Percentiles rank a stretch among this genome's conserved stretches.
phyloP scores from a whole-genome alignment of 1,140 invertebrate species.

The Drosophila setifemur region DNA sequence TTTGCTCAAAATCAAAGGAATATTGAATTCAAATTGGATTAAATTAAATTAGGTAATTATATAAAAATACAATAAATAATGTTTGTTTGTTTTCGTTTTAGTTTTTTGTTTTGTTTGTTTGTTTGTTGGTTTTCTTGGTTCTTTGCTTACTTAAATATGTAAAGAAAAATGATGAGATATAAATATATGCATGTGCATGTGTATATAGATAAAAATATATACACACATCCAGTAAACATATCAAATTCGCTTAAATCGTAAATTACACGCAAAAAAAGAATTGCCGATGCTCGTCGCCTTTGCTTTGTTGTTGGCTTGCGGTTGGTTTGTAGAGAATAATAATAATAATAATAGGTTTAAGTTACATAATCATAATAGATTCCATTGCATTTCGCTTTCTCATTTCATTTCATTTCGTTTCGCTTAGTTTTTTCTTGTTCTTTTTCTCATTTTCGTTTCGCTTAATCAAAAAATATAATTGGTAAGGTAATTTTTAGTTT shows the following conservation, averaged over 20 bases:
- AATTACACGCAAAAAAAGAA: conserved; percentile 68
- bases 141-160: conserved; percentile 55
- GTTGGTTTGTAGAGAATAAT: conserved; percentile 18
- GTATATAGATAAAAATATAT: conserved; percentile 27
- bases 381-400: no score
- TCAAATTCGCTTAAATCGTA: conserved; percentile 51
- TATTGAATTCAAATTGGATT: conserved; percentile 36
- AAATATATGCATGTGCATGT: conserved; percentile 33
- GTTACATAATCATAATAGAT: conserved; percentile 41
- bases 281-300: conserved; percentile 25
- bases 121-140: conserved; percentile 45
- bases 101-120: conserved; percentile 46
- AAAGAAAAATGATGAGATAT: conserved; percentile 69
- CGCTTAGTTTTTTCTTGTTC: no score
- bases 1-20: conserved; percentile 44
- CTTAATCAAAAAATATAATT: conserved; percentile 69
- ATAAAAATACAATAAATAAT: conserved; percentile 78
- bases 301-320: conserved; percentile 16
- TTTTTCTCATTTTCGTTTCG: conserved; percentile 8
- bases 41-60: conserved; percentile 74
- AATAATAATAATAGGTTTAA: conserved; percentile 46
- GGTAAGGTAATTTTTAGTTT: conserved; percentile 49
- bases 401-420: not conserved
- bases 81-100: conserved; percentile 41
- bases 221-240: conserved; percentile 33